Evolutionary conservation across 1,140 invertebrate species (phyloP).

Genomic region (Tribolium madens): DNA sequence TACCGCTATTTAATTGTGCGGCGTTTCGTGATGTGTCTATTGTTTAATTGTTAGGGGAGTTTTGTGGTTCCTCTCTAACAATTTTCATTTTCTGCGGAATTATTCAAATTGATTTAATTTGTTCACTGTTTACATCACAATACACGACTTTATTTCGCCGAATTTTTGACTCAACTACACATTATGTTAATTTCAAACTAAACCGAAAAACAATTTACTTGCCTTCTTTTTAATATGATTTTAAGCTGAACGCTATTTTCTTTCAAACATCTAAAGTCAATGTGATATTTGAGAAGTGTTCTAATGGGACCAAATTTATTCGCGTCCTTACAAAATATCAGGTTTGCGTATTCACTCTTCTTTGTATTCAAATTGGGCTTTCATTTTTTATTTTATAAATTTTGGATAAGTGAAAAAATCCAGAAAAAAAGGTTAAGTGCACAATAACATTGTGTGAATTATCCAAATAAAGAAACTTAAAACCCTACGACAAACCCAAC

Average conservation of each 20-base stretch:
- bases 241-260: not conserved
- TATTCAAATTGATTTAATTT: slow-evolving; percentile 40
- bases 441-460: not conserved
- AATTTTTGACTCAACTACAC: slow-evolving; percentile 36
- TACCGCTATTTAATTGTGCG: slow-evolving; percentile 37
- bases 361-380: slow-evolving; percentile 13
- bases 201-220: not conserved
- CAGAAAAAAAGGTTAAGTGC: not conserved
- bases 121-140: slow-evolving; percentile 34
- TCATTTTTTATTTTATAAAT: not conserved
- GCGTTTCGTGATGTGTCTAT: slow-evolving; percentile 37
- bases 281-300: slow-evolving; percentile 26
- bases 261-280: not conserved
- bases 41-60: slow-evolving; percentile 37
- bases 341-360: slow-evolving; percentile 11
- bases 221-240: slow-evolving; percentile 18
- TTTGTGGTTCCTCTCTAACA: slow-evolving; percentile 11
- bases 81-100: slow-evolving; percentile 29
- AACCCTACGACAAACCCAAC: slow-evolving; percentile 24
- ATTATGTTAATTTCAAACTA: slow-evolving; percentile 24
- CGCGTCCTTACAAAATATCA: not conserved
- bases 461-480: not conserved
- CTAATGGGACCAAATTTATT: slow-evolving; percentile 22
- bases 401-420: not conserved
- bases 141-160: slow-evolving; percentile 27